phyloP scores from a whole-genome alignment of 2,113 vertebrate species.

The Anas platyrhynchos region DNA sequence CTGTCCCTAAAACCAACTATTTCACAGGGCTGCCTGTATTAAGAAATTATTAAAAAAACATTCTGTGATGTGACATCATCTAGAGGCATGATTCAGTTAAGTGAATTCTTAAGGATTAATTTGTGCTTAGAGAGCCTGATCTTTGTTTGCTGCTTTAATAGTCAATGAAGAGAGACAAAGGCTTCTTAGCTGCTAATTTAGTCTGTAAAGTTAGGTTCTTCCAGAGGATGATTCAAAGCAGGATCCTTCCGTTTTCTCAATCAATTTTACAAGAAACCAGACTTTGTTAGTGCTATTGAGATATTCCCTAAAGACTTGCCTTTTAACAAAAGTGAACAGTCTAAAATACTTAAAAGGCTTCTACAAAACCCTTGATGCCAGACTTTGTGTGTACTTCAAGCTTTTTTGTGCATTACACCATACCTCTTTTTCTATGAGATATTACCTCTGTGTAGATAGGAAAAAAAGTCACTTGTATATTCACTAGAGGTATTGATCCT shows the following conservation, averaged over 20 bases:
- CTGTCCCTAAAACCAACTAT: neutral
- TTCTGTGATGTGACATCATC: neutral
- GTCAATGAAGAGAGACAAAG: conserved; percentile 26
- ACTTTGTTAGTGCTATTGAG: neutral
- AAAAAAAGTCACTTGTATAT: neutral
- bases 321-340: neutral
- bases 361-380: neutral
- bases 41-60: neutral
- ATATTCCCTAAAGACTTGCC: neutral
- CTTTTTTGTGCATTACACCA: neutral
- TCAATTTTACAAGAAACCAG: neutral
- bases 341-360: neutral
- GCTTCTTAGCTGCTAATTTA: conserved; percentile 9
- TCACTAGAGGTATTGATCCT: neutral
- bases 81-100: neutral
- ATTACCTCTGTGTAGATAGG: neutral
- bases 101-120: conserved; percentile 19
- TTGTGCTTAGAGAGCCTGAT: conserved; percentile 17
- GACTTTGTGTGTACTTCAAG: neutral
- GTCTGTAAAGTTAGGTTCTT: neutral
- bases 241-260: neutral
- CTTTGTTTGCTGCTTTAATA: neutral
- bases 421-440: neutral
- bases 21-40: neutral
- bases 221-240: neutral